These are phyloP conservation scores for Clupea harengus DNA, from an alignment of 2,113 vertebrate species.

Conservation along the genomic window DNA sequence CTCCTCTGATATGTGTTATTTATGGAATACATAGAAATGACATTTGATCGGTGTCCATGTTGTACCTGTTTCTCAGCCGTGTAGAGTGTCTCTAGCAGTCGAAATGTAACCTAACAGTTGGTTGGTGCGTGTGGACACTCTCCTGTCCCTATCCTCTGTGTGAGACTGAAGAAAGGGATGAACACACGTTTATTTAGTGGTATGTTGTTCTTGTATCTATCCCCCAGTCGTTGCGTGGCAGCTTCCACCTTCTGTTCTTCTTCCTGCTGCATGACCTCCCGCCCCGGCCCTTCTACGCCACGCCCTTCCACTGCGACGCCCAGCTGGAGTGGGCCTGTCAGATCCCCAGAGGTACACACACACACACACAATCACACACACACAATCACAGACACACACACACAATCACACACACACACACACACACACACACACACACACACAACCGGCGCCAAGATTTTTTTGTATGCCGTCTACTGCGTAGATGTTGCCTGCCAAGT, in stretches of 20 bases:
- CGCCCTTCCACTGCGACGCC: constrained; percentile 85
- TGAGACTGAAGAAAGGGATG: too few species aligned
- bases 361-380: neutral
- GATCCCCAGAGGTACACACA: constrained; percentile 83
- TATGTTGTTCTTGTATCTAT: neutral
- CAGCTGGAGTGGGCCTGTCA: constrained; percentile 93
- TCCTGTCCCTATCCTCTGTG: too few species aligned
- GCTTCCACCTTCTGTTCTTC: constrained; percentile 45
- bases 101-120: too few species aligned
- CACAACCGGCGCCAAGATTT: too few species aligned
- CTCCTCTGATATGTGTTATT: too few species aligned
- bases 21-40: too few species aligned
- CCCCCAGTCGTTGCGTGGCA: constrained; percentile 58
- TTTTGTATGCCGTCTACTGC: too few species aligned
- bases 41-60: too few species aligned
- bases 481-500: too few species aligned
- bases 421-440: neutral
- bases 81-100: too few species aligned
- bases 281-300: constrained; percentile 68
- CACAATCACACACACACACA: neutral
- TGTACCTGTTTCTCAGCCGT: too few species aligned
- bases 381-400: neutral
- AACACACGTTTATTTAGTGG: neutral
- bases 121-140: too few species aligned
- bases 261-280: constrained; percentile 40